Evolutionary conservation across 1,140 invertebrate genomes (phyloP).

Genomic region (Melipona quadrifasciata): DNA sequence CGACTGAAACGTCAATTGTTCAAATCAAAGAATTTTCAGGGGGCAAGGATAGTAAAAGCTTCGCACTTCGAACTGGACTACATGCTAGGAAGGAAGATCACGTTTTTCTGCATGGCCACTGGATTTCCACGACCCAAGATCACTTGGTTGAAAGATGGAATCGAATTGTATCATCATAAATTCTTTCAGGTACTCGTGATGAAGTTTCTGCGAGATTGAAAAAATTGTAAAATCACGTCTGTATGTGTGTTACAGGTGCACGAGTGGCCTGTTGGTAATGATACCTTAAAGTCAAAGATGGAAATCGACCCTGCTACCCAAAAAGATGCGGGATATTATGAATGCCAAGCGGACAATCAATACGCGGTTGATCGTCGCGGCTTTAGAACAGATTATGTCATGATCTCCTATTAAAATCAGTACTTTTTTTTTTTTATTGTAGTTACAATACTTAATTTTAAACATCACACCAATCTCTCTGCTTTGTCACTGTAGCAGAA

Average conservation of each 20-base stretch:
- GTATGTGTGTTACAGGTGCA: conserved; percentile 85
- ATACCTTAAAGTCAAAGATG: conserved; percentile 93
- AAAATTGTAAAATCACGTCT: conserved; percentile 45
- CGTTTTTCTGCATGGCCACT: conserved; percentile 93
- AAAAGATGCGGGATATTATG: conserved; percentile 89
- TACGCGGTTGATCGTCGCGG: conserved; percentile 88
- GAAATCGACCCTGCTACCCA: conserved; percentile 96
- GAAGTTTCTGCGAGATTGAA: not conserved
- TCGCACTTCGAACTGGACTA: conserved; percentile 97
- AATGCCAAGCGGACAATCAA: conserved; percentile 90
- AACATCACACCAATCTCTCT: not conserved
- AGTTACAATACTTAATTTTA: not conserved
- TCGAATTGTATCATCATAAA: conserved; percentile 93
- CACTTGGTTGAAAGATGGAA: conserved; percentile 96
- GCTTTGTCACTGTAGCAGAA: not conserved
- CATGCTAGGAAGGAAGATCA: conserved; percentile 95
- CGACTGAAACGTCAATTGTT: not conserved
- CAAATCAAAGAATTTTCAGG: conserved; percentile 82
- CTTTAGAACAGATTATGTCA: conserved; percentile 88
- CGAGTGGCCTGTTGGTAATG: conserved; percentile 91
- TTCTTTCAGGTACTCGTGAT: conserved; percentile 90
- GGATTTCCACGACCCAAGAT: conserved; percentile 93
- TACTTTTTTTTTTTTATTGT: not conserved
- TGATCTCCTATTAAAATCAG: conserved; percentile 83
- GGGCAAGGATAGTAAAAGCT: conserved; percentile 93